Conservation (phyloP, 2,797 vertebrate species). For the Myotis findleyi region DNA sequence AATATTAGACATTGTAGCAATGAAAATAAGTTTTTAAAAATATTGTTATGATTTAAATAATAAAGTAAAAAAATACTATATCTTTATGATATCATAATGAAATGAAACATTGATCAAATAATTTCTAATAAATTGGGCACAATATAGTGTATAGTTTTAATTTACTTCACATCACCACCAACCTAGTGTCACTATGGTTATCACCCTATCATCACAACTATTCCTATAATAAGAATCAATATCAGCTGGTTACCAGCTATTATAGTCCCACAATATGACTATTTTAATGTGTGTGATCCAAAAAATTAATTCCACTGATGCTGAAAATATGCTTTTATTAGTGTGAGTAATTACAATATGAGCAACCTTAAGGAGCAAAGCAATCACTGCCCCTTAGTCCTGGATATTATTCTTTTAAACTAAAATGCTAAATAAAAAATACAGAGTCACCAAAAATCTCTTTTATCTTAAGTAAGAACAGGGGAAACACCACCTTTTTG, state of each 20-base stretch:
- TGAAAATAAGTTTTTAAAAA: conserved; percentile 90
- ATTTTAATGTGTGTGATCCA: conserved; percentile 78
- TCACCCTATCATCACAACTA: conserved; percentile 64
- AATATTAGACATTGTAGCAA: conserved; percentile 83
- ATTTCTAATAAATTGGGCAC: conserved; percentile 85
- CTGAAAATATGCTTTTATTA: conserved; percentile 68
- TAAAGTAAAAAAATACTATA: conserved; percentile 90
- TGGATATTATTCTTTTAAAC: conserved; percentile 86
- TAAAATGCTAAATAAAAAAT: conserved; percentile 75
- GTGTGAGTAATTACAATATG: conserved; percentile 70
- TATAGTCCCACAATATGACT: conserved; percentile 82
- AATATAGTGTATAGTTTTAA: conserved; percentile 84
- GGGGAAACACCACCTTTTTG: conserved; percentile 70
- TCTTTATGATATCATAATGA: conserved; percentile 88
- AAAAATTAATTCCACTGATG: conserved; percentile 78
- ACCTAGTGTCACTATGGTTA: conserved; percentile 72
- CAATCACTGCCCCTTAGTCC: conserved; percentile 69
- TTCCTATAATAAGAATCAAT: conserved; percentile 83
- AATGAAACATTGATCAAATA: conserved; percentile 87
- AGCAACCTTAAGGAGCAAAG: conserved; percentile 78
- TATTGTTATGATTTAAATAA: conserved; percentile 89
- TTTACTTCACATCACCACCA: conserved; percentile 77
- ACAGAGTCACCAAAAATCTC: conserved; percentile 82
- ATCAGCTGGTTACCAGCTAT: conserved; percentile 92
- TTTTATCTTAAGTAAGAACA: conserved; percentile 65